These are phyloP conservation scores for Pteronotus mesoamericanus DNA, from an alignment of 2,797 vertebrate genomes.

Conservation along the genomic window DNA sequence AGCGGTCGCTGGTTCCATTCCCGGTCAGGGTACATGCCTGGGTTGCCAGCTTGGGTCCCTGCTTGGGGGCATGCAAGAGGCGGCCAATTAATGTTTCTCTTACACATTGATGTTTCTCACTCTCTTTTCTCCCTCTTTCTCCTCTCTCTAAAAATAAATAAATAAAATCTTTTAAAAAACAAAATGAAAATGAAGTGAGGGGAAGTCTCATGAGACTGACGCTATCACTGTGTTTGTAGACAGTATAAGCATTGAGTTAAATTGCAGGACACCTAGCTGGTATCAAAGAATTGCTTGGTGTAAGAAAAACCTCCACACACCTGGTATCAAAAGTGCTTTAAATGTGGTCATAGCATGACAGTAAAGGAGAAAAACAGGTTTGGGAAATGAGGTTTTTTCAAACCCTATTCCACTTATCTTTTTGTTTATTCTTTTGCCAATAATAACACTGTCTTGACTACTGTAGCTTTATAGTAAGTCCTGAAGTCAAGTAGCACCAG, in stretches of 20 bases:
- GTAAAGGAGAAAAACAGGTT: not conserved
- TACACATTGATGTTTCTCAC: too few relatives aligned
- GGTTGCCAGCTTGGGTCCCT: too few relatives aligned
- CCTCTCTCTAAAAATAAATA: too few relatives aligned
- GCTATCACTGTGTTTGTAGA: not conserved
- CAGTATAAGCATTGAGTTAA: not conserved
- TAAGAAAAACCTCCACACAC: not conserved
- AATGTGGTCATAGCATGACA: not conserved
- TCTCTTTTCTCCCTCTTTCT: too few relatives aligned
- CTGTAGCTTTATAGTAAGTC: not conserved
- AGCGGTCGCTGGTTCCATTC: too few relatives aligned
- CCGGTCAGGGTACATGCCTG: too few relatives aligned
- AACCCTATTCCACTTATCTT: not conserved
- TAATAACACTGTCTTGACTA: not conserved
- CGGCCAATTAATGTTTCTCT: too few relatives aligned
- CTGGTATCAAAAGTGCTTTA: not conserved
- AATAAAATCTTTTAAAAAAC: not conserved
- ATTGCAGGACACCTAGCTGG: not conserved
- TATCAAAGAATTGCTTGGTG: not conserved
- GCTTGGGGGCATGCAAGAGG: too few relatives aligned
- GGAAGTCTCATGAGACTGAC: not conserved
- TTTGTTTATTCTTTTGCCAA: not conserved
- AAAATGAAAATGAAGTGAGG: not conserved
- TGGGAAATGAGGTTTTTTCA: not conserved
- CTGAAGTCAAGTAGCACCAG: not conserved